These are phyloP conservation scores for Antrozous pallidus DNA, from an alignment of 2,797 vertebrate species.

Conservation along the genomic window DNA sequence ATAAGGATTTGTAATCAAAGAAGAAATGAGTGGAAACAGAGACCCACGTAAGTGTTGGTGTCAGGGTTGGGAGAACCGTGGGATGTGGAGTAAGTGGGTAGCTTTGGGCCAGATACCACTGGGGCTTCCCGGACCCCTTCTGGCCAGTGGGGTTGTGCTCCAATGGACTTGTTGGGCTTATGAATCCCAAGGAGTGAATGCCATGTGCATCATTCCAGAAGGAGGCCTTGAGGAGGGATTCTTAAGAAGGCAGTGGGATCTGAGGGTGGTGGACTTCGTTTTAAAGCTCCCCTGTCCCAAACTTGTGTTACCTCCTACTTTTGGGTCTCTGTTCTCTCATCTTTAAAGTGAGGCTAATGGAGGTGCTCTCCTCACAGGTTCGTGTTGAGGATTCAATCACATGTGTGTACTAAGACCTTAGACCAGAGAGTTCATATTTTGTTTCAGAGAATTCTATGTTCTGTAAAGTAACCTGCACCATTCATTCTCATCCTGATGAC, in stretches of 20 bases:
- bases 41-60: background rate
- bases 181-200: background rate
- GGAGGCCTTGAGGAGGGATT: background rate
- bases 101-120: background rate
- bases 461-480: background rate
- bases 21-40: background rate
- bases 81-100: background rate
- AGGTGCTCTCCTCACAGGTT: background rate
- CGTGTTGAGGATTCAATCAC: background rate
- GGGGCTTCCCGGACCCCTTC: background rate
- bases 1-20: background rate
- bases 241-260: background rate
- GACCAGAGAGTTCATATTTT: background rate
- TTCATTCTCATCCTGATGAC: background rate
- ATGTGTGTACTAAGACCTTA: rapidly evolving
- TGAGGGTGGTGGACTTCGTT: background rate
- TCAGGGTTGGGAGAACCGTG: rapidly evolving
- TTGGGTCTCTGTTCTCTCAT: background rate
- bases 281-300: background rate
- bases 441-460: background rate
- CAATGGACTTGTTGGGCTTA: rapidly evolving
- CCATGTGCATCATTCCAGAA: background rate
- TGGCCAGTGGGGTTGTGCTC: no score
- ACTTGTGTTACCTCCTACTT: background rate
- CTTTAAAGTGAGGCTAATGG: background rate